phyloP scores from a whole-genome alignment of 2,888 invertebrate genomes.

The Pterostichus niger region DNA sequence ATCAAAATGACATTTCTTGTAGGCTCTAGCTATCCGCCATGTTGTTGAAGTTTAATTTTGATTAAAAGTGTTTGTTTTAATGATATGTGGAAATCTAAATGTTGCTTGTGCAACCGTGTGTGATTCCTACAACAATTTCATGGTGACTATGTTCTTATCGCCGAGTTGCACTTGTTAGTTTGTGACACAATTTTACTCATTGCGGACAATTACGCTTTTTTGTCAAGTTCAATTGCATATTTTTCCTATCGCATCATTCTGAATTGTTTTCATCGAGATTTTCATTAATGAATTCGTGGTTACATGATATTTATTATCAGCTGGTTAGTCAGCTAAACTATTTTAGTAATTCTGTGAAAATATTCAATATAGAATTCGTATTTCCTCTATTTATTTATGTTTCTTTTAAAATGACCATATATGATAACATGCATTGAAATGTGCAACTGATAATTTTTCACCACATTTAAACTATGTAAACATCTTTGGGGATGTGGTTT shows the following conservation, averaged over 20 bases:
- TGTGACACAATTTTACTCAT: constrained; percentile 41
- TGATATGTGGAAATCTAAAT: constrained; percentile 51
- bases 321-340: constrained; percentile 12
- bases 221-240: constrained; percentile 36
- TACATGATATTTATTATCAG: constrained; percentile 32
- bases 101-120: constrained; percentile 40
- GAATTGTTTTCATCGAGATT: constrained; percentile 21
- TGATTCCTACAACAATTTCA: constrained; percentile 41
- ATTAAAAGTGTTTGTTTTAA: constrained; percentile 43
- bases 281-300: background rate
- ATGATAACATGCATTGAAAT: too few species aligned
- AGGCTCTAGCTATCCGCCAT: background rate
- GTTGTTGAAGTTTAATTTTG: constrained; percentile 17
- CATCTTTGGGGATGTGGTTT: too few species aligned
- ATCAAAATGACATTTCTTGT: constrained; percentile 38
- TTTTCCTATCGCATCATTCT: constrained; percentile 25
- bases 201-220: constrained; percentile 36
- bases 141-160: constrained; percentile 21
- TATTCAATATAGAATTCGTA: background rate
- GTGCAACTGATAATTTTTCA: too few species aligned
- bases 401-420: too few species aligned
- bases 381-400: background rate
- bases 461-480: too few species aligned
- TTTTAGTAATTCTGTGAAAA: background rate
- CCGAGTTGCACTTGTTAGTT: constrained; percentile 12